Base-by-base conservation (phyloP, 1,140 invertebrate species). In the Episyrphus balteatus region DNA sequence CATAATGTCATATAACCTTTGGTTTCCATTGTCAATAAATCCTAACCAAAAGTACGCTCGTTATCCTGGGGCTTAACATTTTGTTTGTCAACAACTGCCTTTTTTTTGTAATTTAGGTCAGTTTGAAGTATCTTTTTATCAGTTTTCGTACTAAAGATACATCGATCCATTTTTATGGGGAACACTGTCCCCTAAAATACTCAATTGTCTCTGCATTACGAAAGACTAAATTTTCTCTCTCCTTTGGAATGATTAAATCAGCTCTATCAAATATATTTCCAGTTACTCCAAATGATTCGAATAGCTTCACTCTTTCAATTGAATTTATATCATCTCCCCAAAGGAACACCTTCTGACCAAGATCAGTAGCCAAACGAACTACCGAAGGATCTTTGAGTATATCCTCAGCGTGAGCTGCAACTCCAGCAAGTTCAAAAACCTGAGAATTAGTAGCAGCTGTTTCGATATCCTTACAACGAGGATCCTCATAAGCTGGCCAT, bases 311-410 rank as follows among this genome's bases (percentile, higher is more conserved):
- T 1, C 84, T 84, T n/a, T 79, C 77, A 33, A 79, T 79, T 62
- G 89, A 80, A 51, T 92, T 91, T 55, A 92, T 88, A 61, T 92
- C 87, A 58, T 94, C 89, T 2, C 92, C 93, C 92, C 92, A 98
- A 56, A 89, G 88, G 62, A 96, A 96, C 34, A 94, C 78, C 0
- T 92, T 79, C 15, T 95, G 75, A 11, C 83, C 82, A 17, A 80
- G 73, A 51, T 84, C 75, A 50, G 82, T 80, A 0, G 84, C 84
- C 15, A 83, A 55, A 42, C 83, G 75, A 0, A 92, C 78, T 66
- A 88, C 76, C 2, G 76, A 75, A 9, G 82, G 75, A 68, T 91
- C 86, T 41, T 80, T 69, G 37, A 89, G 72, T 51, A 96, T 75
- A 60, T 93, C 88, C 68, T 92, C 88, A 0, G 89, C 88, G 62